These are phyloP conservation scores for Papilio xuthus DNA, from an alignment of 1,140 invertebrate genomes.

Conservation along the genomic window DNA sequence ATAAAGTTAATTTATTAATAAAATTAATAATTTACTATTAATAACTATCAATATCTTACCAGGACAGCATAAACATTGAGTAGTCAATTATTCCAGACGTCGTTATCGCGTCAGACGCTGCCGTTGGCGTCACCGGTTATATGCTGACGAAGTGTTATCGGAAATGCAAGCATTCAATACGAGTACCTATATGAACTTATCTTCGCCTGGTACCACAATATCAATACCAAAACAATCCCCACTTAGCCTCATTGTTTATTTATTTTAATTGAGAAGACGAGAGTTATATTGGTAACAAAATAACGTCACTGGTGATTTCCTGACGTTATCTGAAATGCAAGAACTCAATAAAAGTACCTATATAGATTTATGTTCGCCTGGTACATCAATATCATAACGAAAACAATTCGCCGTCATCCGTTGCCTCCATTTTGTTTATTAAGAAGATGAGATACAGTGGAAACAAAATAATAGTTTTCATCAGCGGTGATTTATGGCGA, in stretches of 20 bases:
- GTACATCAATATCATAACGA: constrained; percentile 25
- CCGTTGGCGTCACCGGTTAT: constrained; percentile 50
- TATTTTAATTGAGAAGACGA: not conserved
- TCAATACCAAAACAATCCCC: constrained; percentile 18
- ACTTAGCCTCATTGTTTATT: not conserved
- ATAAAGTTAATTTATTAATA: not conserved
- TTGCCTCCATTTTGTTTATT: too few species aligned
- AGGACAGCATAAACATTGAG: constrained; percentile 42
- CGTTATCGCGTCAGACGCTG: constrained; percentile 44
- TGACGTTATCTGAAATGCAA: constrained; percentile 55
- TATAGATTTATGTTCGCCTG: constrained; percentile 56
- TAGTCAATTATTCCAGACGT: constrained; percentile 28
- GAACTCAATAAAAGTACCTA: constrained; percentile 14
- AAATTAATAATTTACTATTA: constrained; percentile 8
- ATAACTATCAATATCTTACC: constrained; percentile 46
- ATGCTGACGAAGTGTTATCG: constrained; percentile 59
- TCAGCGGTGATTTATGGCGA: too few species aligned
- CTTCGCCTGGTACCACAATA: constrained; percentile 47
- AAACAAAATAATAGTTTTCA: too few species aligned
- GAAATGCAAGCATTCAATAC: constrained; percentile 40
- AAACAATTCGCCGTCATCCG: not conserved
- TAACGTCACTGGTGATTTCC: constrained; percentile 50
- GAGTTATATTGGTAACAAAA: not conserved
- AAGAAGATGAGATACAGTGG: too few species aligned
- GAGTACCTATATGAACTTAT: constrained; percentile 48